These are phyloP conservation scores for Tortrix viridana DNA, from an alignment of 2,888 invertebrate genomes.

Conservation along the genomic window DNA sequence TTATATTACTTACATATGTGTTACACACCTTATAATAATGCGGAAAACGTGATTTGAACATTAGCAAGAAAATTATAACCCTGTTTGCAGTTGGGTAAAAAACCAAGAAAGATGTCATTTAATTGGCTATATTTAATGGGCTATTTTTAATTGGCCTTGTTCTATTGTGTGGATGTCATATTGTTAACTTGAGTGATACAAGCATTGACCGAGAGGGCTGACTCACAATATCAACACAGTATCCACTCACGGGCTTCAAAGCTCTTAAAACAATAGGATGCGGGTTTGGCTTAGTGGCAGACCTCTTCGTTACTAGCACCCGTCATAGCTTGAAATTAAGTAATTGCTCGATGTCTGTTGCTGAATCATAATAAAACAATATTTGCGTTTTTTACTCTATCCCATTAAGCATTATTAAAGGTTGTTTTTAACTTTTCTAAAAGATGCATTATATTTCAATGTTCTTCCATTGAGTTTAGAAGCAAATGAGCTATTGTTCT, in stretches of 20 bases:
- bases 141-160: conserved; percentile 20
- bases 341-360: conserved; percentile 55
- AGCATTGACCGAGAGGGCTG: conserved; percentile 45
- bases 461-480: too few species aligned
- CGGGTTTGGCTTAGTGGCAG: conserved; percentile 59
- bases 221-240: conserved; percentile 47
- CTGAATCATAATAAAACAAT: conserved; percentile 43
- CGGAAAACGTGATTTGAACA: too few species aligned
- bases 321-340: conserved; percentile 61
- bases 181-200: conserved; percentile 43
- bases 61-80: too few species aligned
- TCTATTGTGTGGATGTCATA: conserved; percentile 35
- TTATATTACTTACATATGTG: too few species aligned
- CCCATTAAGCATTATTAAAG: not conserved
- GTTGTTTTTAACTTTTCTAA: too few species aligned
- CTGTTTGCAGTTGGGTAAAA: too few species aligned
- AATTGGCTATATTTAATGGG: too few species aligned
- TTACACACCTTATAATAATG: too few species aligned
- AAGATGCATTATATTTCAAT: too few species aligned
- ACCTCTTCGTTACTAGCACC: conserved; percentile 53
- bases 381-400: conserved; percentile 4
- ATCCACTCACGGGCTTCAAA: conserved; percentile 53
- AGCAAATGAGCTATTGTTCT: too few species aligned
- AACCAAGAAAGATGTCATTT: too few species aligned
- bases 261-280: conserved; percentile 71